These are phyloP conservation scores for Drosophila rellima DNA, from an alignment of 2,888 invertebrate genomes.

Conservation along the genomic window DNA sequence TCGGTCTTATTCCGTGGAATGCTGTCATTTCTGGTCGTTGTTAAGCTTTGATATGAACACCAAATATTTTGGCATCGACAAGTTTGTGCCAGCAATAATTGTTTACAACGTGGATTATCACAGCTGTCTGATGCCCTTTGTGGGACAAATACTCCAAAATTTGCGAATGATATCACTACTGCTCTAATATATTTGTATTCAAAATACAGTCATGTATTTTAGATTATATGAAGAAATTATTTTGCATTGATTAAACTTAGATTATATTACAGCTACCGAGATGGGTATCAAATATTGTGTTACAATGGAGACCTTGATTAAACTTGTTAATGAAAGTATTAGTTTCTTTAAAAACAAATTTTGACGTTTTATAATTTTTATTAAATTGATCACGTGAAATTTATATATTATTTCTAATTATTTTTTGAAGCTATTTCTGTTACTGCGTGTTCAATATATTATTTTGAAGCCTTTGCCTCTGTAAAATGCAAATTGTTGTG, in stretches of 20 bases:
- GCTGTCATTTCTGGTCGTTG: conserved; percentile 16
- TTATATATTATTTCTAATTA: neutral
- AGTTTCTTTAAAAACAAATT: neutral
- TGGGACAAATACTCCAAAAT: neutral
- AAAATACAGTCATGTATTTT: neutral
- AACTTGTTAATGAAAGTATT: too few relatives aligned
- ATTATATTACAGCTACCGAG: neutral
- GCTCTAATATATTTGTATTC: neutral
- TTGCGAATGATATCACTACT: neutral
- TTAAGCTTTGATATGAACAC: conserved; percentile 43
- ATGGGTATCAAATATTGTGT: neutral
- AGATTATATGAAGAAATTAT: neutral
- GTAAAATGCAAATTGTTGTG: conserved; percentile 24
- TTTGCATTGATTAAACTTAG: neutral
- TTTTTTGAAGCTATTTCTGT: conserved; percentile 6
- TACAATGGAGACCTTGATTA: neutral
- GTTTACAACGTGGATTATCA: conserved; percentile 55
- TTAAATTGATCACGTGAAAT: conserved; percentile 2
- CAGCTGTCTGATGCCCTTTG: conserved; percentile 50
- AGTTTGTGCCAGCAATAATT: conserved; percentile 31
- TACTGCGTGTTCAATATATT: conserved; percentile 13
- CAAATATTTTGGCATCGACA: conserved; percentile 54
- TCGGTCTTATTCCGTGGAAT: neutral
- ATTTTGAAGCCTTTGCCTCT: conserved; percentile 18
- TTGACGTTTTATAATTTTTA: neutral